Evolutionary conservation across 2,113 vertebrate species (phyloP), one percentile per base, ranked within the genome.

Genomic region (Mus musculus): DNA sequence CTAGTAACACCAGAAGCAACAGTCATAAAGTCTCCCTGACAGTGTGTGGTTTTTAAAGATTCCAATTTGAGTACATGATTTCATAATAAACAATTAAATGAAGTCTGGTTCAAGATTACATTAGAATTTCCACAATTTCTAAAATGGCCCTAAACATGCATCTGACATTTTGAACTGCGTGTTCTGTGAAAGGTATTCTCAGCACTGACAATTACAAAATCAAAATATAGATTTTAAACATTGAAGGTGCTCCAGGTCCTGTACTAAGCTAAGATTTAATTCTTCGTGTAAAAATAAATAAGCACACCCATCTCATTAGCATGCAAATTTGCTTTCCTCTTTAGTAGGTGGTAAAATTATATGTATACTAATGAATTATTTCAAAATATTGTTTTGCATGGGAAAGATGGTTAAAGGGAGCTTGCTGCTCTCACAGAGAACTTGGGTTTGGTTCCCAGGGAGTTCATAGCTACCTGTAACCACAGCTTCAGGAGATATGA

Each of bases 301-400:
- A 52, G 28, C 46, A 71, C 30, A 52, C 46, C 65, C 30, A 36
- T 71, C 85, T 71, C 63, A 87, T 87, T 69, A 52, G 46, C 63
- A 71, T 69, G 42, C 85, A 87, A 69, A 87, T 87, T 69, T 69
- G 46, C 17, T 49, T 85, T 46, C 59, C 59, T 71, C 85, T 87
- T 87, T 87, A 71, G 63, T 87, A 71, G 46, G 63, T 87, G 65
- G 46, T 71, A 69, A 87, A 87, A 86, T 86, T 86, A 86, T 63
- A 67, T 86, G 61, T 86, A 67, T 86, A 33, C 61, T 86, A 86
- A 86, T 49, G 42, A 86, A 86, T 67, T 67, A 86, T 7, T 65
- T 86, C 84, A 86, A 65, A 86, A 67, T 49, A 67, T 30, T 85
- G 28, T 67, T 86, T 86, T 86, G 84, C 39, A 49, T 33, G 10